phyloP scores from a whole-genome alignment of 2,113 vertebrate species.

The Myrmecobius fasciatus region DNA sequence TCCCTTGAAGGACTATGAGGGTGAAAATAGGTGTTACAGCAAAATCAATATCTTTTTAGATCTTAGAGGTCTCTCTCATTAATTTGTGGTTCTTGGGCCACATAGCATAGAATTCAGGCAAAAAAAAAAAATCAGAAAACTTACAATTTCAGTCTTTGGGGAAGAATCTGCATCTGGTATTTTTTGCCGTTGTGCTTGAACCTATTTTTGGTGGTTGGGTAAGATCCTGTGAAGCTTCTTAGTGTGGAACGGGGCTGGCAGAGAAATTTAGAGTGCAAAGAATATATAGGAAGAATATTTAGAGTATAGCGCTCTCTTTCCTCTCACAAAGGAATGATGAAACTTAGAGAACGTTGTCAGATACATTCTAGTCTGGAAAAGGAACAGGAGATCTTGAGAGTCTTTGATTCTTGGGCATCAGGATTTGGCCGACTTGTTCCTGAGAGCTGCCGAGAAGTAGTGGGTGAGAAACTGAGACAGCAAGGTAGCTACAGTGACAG shows the following conservation, averaged over 20 bases:
- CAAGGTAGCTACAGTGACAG: constrained; percentile 66
- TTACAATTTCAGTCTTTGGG: not conserved
- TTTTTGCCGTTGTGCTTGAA: not conserved
- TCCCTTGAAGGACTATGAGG: not conserved
- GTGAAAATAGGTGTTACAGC: not conserved
- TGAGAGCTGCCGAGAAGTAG: constrained; percentile 67
- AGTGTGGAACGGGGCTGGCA: constrained; percentile 14
- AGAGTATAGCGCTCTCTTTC: constrained; percentile 34
- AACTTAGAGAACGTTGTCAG: constrained; percentile 32
- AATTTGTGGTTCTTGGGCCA: not conserved
- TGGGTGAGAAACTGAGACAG: constrained; percentile 53
- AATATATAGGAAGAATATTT: constrained; percentile 43
- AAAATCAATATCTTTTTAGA: not conserved
- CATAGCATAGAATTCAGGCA: not conserved
- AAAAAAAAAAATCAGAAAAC: not conserved
- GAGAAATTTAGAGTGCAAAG: constrained; percentile 30
- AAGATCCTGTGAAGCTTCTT: constrained; percentile 17
- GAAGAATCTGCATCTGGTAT: constrained; percentile 2
- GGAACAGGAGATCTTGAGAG: constrained; percentile 40
- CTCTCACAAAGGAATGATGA: constrained; percentile 36
- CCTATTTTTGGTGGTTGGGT: not conserved
- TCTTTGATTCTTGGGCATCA: constrained; percentile 50
- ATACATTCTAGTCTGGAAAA: constrained; percentile 41
- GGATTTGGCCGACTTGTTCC: constrained; percentile 63
- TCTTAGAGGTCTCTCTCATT: not conserved